Base-by-base conservation (phyloP, 30 jellyfish, hydroid and myxozoan species). In the Pseudorhiza aurosa region DNA sequence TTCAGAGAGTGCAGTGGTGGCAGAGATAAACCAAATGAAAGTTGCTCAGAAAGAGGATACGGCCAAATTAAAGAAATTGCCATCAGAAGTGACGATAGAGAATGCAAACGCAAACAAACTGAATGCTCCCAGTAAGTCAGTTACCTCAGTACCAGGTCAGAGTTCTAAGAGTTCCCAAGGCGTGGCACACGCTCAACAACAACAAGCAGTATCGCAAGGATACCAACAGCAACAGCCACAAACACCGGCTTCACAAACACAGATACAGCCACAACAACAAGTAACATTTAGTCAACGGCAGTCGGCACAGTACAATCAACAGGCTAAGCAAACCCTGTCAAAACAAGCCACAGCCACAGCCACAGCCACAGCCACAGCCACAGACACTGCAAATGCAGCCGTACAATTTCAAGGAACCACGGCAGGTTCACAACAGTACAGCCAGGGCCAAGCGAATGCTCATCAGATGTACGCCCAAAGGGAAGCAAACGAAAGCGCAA, bases 11-110 rank as follows among this genome's bases (percentile, higher is more conserved):
- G 95, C 81, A 1, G 70, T 65, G 24, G 67, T 40, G 18, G 58
- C 88, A 44, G 91, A 80, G 58, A 62, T 80, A 35, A 65, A 80
- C 57, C 77, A 40, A 25, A 36, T 24, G 69, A 45, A 29, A 47
- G 82, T 24, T 30, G 21, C 25, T 22, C 33, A 10, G 29, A 51
- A 57, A 14, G 45, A 73, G 17, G n/a, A 8, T 11, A 19, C 19
- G n/a, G 28, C 25, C 7, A 43, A 75, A 28, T 6, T 50, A 28
- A 39, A 40, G 50, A 36, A 58, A 35, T 22, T 21, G 65, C 11
- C 67, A 2, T 53, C 67, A 19, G 35, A 30, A 27, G 50, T 60
- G 53, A 9, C 27, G 53, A 39, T 7, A 5, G 62, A 8, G 5
- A 47, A 47, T 6, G n/a, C 12, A 47, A 21, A 47, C 12, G 5